Evolutionary conservation across 37 sponge, comb jelly and placozoan genomes (phyloP).

Genomic region (Haliclona indistincta): DNA sequence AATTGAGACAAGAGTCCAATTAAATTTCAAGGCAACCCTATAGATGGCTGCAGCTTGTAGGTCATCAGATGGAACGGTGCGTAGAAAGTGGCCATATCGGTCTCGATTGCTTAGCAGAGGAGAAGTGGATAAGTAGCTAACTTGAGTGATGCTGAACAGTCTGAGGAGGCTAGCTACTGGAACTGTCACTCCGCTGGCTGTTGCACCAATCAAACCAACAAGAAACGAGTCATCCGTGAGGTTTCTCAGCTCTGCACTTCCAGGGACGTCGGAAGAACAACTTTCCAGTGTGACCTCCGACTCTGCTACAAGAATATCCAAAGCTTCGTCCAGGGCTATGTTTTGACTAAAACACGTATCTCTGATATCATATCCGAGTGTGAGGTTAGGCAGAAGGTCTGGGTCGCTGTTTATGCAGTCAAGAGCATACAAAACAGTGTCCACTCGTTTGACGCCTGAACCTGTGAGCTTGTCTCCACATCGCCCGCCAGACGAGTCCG

Average conservation of each 20-base stretch:
- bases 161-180: constrained; percentile 73
- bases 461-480: constrained; percentile 46
- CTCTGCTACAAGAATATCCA: constrained; percentile 64
- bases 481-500: constrained; percentile 14
- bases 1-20: constrained; percentile 44
- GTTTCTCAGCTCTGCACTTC: neutral
- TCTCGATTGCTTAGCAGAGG: constrained; percentile 54
- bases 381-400: constrained; percentile 53
- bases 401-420: constrained; percentile 66
- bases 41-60: constrained; percentile 76
- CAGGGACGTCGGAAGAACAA: neutral
- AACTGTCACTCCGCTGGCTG: constrained; percentile 65
- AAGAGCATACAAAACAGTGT: constrained; percentile 84
- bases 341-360: constrained; percentile 83
- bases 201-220: constrained; percentile 81
- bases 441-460: constrained; percentile 79
- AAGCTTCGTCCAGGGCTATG: constrained; percentile 71
- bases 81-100: constrained; percentile 60
- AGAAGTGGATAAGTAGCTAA: constrained; percentile 69
- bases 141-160: constrained; percentile 65
- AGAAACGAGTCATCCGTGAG: constrained; percentile 10
- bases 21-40: constrained; percentile 26
- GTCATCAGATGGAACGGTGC: constrained; percentile 68
- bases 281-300: constrained; percentile 39
- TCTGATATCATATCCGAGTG: constrained; percentile 85